Evolutionary conservation across 1,140 invertebrate genomes (phyloP), one percentile per base, ranked within the genome.

Genomic region (Galleria mellonella): DNA sequence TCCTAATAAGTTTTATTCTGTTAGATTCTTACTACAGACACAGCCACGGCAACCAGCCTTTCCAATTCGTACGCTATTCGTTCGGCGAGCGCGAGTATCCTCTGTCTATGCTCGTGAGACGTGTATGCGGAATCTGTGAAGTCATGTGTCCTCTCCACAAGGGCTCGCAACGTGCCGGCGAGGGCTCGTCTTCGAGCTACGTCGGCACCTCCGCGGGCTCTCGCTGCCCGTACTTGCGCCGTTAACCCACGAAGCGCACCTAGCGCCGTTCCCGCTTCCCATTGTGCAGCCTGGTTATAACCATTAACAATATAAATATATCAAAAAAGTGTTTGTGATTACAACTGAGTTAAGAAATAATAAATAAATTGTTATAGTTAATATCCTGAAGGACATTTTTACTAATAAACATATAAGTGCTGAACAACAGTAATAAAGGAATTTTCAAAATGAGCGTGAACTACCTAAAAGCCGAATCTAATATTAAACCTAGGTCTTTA

Each of bases 91-190:
- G 96, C 88, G 0, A 98, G 87, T 62, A 99, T 97, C 72, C 95
- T 95, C 87, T 99, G 97, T 41, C 98, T 90, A 85, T 99, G 96
- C 65, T 98, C 96, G 86, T 99, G 97, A 60, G 92, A 95, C 28
- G 98, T 99, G 85, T 99, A 99, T 42, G 98, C 96, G 44, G 97
- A 99, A 86, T 99, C 98, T 8, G 98, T 99, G 87, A 99, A 99
- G 84, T 99, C 98, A 87, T 98, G 97, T 41, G 96, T 98, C 62
- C 96, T 92, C 85, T 99, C 98, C 23, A 97, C 92, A 11, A 99
- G 92, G 28, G 94, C 92, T 45, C 98, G 96, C 60, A 99, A 89
- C 17, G 96, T 94, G 51, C 90, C 76, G 0, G 92, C 91, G 11
- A 99, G 88, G 14, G 95, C 92, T 56, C 95, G 92, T 47, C 93